A percentile compares a stretch with the other conserved stretches of the same genome.
phyloP scores from a whole-genome alignment of 2,888 invertebrate genomes.

The Lasioglossum pauxillum region DNA sequence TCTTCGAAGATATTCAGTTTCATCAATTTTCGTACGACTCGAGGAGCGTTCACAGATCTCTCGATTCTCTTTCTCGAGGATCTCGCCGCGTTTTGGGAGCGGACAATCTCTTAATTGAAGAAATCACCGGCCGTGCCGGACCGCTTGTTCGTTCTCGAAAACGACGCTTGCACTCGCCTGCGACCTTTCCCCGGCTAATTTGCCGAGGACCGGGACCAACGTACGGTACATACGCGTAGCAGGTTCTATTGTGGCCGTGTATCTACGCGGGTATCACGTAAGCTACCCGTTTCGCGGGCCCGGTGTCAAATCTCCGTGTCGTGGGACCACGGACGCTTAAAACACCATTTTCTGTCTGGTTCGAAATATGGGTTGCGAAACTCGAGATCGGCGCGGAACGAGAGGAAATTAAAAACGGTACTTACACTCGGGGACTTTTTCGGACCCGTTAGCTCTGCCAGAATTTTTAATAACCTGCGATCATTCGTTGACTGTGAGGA shows the following conservation, averaged over 20 bases:
- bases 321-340: slow-evolving; percentile 77
- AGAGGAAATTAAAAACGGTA: slow-evolving; percentile 2
- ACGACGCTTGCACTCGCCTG: slow-evolving; percentile 17
- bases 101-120: slow-evolving; percentile 34
- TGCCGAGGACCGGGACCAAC: slow-evolving; percentile 19
- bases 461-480: background rate
- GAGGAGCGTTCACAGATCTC: slow-evolving; percentile 1
- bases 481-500: no score
- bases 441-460: background rate
- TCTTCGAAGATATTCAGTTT: no score
- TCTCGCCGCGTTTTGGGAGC: slow-evolving; percentile 3
- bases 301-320: slow-evolving; percentile 82
- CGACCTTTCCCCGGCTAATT: slow-evolving; percentile 56
- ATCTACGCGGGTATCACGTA: slow-evolving; percentile 33
- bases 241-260: background rate
- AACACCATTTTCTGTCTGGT: slow-evolving; percentile 43
- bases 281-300: slow-evolving; percentile 74
- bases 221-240: slow-evolving; percentile 22
- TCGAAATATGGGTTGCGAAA: background rate
- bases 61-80: background rate
- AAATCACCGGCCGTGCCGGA: slow-evolving; percentile 29
- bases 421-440: background rate
- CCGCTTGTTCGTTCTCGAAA: slow-evolving; percentile 24
- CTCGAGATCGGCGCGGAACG: background rate
- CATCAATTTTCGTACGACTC: no score